phyloP scores from a whole-genome alignment of 2,888 invertebrate species.

The Salpingus planirostris region DNA sequence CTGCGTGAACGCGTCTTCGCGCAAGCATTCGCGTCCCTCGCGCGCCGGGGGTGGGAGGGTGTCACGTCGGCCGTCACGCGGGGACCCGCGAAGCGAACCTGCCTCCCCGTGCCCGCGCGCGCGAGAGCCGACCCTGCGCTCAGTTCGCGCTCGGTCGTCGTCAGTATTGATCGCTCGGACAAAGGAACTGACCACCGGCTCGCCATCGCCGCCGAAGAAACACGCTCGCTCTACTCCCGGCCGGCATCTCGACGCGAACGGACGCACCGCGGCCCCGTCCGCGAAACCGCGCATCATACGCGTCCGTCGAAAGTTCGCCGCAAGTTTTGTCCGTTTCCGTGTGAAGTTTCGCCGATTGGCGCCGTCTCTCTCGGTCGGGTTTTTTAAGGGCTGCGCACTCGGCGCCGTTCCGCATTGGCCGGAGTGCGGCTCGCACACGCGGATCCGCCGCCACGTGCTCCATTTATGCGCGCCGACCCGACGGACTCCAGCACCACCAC shows the following conservation, averaged over 20 bases:
- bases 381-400: slow-evolving; percentile 37
- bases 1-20: slow-evolving; percentile 40
- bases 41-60: slow-evolving; percentile 48
- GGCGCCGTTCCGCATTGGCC: slow-evolving; percentile 13
- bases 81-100: slow-evolving; percentile 38
- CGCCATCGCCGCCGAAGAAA: slow-evolving; percentile 30
- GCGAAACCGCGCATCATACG: slow-evolving; percentile 13
- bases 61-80: slow-evolving; percentile 51
- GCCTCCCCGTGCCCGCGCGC: slow-evolving; percentile 19
- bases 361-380: slow-evolving; percentile 24
- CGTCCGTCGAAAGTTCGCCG: slow-evolving; percentile 33
- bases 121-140: slow-evolving; percentile 22
- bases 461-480: not conserved
- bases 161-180: slow-evolving; percentile 43
- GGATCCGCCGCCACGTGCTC: slow-evolving; percentile 29
- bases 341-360: slow-evolving; percentile 25
- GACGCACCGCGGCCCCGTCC: slow-evolving; percentile 18
- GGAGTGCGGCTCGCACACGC: slow-evolving; percentile 16
- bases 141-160: slow-evolving; percentile 35
- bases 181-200: slow-evolving; percentile 47
- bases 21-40: slow-evolving; percentile 28
- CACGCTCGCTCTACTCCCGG: slow-evolving; percentile 19
- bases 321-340: slow-evolving; percentile 31
- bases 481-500: slow-evolving; percentile 4
- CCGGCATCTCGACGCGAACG: slow-evolving; percentile 20